phyloP scores from a whole-genome alignment of 2,797 vertebrate species.

The Sebastiscus albofasciatus region DNA sequence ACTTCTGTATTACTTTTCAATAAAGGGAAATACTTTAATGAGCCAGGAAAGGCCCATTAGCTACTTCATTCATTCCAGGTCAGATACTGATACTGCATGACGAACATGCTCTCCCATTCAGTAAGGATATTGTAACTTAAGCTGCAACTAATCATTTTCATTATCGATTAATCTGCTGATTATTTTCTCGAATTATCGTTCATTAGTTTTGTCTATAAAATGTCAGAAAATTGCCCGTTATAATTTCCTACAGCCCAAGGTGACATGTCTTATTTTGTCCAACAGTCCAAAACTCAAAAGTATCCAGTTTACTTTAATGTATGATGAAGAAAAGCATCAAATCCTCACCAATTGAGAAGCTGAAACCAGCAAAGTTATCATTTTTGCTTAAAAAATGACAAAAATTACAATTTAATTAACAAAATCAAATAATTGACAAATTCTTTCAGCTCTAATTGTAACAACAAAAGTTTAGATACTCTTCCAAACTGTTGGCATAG shows the following conservation, averaged over 20 bases:
- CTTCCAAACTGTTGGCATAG: not conserved
- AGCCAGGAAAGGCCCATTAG: not conserved
- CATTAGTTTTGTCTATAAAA: not conserved
- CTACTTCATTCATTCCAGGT: not conserved
- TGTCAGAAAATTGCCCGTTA: not conserved
- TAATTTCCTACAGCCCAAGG: not conserved
- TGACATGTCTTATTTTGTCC: not conserved
- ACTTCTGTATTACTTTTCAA: not conserved
- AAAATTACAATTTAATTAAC: not conserved
- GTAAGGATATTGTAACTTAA: not conserved
- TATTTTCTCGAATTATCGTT: not conserved
- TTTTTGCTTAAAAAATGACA: not conserved
- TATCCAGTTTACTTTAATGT: not conserved
- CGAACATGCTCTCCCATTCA: not conserved
- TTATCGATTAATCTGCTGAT: not conserved
- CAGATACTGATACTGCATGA: not conserved
- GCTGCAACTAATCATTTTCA: not conserved
- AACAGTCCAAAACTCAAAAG: not conserved
- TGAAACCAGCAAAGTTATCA: not conserved
- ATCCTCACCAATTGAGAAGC: not conserved
- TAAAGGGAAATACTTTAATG: not conserved
- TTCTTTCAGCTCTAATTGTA: not conserved
- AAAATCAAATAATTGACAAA: not conserved
- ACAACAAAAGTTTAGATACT: not conserved
- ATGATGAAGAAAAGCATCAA: not conserved